phyloP scores from a whole-genome alignment of 2,113 vertebrate genomes.

The Bolborhynchus lineola region DNA sequence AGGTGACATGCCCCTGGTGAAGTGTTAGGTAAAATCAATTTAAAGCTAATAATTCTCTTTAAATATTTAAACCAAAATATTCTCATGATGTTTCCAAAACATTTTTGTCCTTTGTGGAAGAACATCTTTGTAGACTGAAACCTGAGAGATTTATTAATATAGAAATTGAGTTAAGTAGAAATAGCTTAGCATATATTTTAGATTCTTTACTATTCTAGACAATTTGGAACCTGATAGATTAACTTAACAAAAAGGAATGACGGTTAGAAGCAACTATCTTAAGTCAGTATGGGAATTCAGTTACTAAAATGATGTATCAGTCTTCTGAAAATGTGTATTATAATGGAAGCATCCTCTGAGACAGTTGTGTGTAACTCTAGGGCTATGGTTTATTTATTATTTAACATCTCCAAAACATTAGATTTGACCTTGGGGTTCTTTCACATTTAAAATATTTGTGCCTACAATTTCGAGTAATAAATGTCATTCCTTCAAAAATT shows the following conservation, averaged over 20 bases:
- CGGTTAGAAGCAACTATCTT: neutral
- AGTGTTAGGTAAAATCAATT: neutral
- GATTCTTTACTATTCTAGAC: conserved; percentile 13
- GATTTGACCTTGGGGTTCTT: neutral
- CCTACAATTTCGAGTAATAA: neutral
- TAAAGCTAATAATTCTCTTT: neutral
- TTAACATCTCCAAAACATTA: neutral
- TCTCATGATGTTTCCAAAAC: neutral
- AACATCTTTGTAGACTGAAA: neutral
- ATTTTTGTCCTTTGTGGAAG: neutral
- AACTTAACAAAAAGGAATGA: conserved; percentile 1
- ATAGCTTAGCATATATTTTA: neutral
- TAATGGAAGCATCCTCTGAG: neutral
- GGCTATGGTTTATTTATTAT: neutral
- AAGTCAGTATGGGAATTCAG: neutral
- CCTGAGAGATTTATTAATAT: neutral
- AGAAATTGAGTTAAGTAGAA: conserved; percentile 16
- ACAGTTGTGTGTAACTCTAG: neutral
- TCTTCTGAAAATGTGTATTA: neutral
- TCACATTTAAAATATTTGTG: neutral
- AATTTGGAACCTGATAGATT: conserved; percentile 23
- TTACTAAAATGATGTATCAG: neutral
- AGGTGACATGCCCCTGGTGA: neutral
- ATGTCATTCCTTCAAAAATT: neutral
- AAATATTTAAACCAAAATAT: neutral